phyloP scores from a whole-genome alignment of 2,797 vertebrate species.

The Trichosurus vulpecula region DNA sequence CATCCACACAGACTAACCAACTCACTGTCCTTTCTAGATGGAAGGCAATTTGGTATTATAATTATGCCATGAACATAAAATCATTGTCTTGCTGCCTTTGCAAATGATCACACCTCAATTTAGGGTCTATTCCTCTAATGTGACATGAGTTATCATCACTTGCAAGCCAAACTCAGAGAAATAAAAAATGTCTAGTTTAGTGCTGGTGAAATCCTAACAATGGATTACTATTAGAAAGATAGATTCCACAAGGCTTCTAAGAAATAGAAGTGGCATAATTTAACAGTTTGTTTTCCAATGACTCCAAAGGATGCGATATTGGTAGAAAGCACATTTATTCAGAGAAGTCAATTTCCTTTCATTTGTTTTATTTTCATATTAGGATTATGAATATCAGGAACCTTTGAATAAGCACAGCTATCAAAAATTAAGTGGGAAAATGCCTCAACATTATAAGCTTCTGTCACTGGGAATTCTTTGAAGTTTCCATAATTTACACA shows the following conservation, averaged over 20 bases:
- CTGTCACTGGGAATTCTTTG: neutral
- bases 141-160: slow-evolving; percentile 53
- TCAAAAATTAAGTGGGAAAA: neutral
- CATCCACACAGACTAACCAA: neutral
- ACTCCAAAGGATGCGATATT: neutral
- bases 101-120: slow-evolving; percentile 60
- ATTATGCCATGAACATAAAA: slow-evolving; percentile 49
- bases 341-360: neutral
- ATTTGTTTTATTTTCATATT: slow-evolving; percentile 7
- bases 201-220: slow-evolving; percentile 23
- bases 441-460: slow-evolving; percentile 36
- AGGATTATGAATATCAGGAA: slow-evolving; percentile 25
- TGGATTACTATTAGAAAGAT: slow-evolving; percentile 9
- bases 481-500: neutral
- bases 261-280: neutral
- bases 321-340: neutral
- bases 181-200: slow-evolving; percentile 24
- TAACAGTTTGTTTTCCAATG: neutral
- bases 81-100: slow-evolving; percentile 51
- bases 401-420: neutral
- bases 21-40: neutral
- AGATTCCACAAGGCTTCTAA: slow-evolving; percentile 9
- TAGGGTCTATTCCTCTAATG: slow-evolving; percentile 49
- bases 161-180: slow-evolving; percentile 3
- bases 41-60: slow-evolving; percentile 45